Base-by-base conservation (phyloP, 1,140 invertebrate genomes). In the Listronotus oregonensis region DNA sequence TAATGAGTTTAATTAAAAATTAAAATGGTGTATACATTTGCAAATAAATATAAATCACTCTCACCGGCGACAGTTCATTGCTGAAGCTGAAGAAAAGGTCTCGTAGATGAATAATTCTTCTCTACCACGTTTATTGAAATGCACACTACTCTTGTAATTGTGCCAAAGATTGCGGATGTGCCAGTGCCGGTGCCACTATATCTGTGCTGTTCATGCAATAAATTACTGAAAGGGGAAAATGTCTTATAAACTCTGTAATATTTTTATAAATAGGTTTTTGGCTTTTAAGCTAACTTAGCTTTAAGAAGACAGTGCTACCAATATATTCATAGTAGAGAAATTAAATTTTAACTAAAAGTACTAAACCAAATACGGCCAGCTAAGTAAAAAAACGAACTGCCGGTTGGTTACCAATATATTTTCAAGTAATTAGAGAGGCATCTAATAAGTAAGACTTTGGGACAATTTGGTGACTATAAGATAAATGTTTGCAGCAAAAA, bases 121-220 rank as follows among this genome's bases (percentile, higher is more conserved):
- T 79, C 78, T 77, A 80, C 77, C 71, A 77, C 71, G 72, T 71
- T 76, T 75, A 66, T 68, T 61, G 69, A 70, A 68, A 73, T 72
- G 72, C 69, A 73, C 69, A 66, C 72, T 70, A 67, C 65, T 76
- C 70, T 72, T 70, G 76, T 75, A 69, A 69, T 66, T 62, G 77
- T 76, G 76, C 67, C 69, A 73, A 72, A 72, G 70, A 71, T 69
- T 74, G 74, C 72, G 71, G 40, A 62, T 63, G 64, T 75, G 73
- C 70, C 73, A 68, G 65, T 73, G 61, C 58, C 64, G 56, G 68
- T 69, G 70, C 60, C 62, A 70, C 72, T 67, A 67, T 47, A 70
- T 67, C 65, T 72, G 72, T 80, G 73, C 71, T 66, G 71, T 71
- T 69, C 69, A 72, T 75, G 73, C 71, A 71, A 71, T 70, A 71